A percentile compares a stretch with the other conserved stretches of the same genome.
Conservation (phyloP, 2,113 vertebrate species). For the Alces alces region DNA sequence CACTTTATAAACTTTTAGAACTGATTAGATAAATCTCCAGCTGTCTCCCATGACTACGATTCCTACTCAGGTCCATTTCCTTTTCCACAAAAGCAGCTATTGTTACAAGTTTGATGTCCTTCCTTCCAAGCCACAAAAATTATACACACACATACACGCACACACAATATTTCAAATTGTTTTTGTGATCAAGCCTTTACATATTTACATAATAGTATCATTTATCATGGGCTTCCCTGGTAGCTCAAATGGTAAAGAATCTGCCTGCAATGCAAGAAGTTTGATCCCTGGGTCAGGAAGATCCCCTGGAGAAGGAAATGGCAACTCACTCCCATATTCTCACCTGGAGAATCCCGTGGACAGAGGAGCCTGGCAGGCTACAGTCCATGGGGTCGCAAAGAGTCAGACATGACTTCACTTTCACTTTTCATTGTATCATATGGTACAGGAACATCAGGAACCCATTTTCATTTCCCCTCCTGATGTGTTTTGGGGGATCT, state of each 20-base stretch:
- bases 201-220: accelerated
- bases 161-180: not conserved
- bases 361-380: not conserved
- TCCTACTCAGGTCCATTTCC: not conserved
- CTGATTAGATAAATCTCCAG: too few relatives aligned
- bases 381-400: not conserved
- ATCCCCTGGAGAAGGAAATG: not conserved
- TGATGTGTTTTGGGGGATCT: not conserved
- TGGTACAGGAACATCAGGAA: accelerated
- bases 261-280: not conserved
- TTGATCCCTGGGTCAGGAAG: not conserved
- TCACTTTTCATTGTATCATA: accelerated
- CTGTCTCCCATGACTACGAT: accelerated
- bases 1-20: not conserved
- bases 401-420: not conserved
- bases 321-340: not conserved
- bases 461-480: accelerated
- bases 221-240: not conserved
- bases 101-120: not conserved
- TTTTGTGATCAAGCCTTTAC: not conserved
- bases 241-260: not conserved
- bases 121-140: not conserved
- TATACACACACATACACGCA: not conserved
- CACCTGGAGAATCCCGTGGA: not conserved
- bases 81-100: not conserved